A percentile compares a stretch with the other conserved stretches of the same genome.
Conservation (phyloP, 2,797 vertebrate species). For the Sternotherus odoratus region DNA sequence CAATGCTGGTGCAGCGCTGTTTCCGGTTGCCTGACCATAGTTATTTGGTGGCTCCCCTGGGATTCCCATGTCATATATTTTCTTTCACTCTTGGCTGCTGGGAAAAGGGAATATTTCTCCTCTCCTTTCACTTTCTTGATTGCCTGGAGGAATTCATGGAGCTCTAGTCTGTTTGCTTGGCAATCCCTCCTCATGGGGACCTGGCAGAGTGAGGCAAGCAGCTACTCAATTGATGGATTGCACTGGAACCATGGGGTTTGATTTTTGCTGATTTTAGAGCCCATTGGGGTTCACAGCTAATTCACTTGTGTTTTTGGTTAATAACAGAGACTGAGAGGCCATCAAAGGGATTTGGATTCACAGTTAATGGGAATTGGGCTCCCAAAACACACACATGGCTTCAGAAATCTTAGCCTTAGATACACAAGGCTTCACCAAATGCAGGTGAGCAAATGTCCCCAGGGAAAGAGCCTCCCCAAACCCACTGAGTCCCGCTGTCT, state of each 20-base stretch:
- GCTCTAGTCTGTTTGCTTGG: background rate
- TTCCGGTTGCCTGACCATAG: background rate
- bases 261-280: background rate
- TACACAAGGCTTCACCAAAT: background rate
- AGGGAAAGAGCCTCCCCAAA: background rate
- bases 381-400: background rate
- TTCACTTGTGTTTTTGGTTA: background rate
- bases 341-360: background rate
- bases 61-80: background rate
- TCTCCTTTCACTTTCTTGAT: background rate
- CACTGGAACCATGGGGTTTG: background rate
- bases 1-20: background rate
- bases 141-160: background rate
- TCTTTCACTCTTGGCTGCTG: background rate
- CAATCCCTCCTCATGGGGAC: background rate
- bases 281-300: background rate
- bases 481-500: background rate
- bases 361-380: background rate
- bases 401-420: background rate
- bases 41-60: background rate
- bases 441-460: fast-evolving
- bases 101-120: background rate
- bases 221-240: background rate
- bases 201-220: background rate
- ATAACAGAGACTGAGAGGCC: background rate